phyloP scores from a whole-genome alignment of 2,113 vertebrate genomes.

The Bufo bufo region DNA sequence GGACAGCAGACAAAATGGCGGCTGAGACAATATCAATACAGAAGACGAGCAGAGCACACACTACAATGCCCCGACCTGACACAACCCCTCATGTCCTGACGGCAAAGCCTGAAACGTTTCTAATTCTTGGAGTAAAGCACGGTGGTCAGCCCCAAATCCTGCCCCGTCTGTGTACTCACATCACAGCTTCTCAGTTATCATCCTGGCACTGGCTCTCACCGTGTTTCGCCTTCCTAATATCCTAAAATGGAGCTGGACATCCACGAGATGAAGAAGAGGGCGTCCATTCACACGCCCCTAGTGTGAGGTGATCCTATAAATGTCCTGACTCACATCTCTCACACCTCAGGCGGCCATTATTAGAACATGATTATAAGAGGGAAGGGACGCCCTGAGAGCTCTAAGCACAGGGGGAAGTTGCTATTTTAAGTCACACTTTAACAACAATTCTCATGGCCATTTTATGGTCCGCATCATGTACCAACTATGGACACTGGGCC shows the following conservation, averaged over 20 bases:
- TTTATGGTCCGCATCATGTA: no score
- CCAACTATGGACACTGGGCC: neutral
- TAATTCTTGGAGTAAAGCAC: neutral
- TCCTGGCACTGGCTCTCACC: constrained; percentile 1
- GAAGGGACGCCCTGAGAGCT: neutral
- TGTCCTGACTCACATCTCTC: neutral
- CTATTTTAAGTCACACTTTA: neutral
- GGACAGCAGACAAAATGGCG: neutral
- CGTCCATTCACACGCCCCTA: neutral
- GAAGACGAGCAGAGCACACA: neutral
- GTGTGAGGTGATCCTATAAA: constrained; percentile 7
- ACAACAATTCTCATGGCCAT: no score
- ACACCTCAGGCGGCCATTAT: constrained; percentile 6
- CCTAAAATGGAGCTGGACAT: constrained; percentile 22
- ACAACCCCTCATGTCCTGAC: neutral
- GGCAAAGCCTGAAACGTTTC: neutral
- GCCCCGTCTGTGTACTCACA: neutral
- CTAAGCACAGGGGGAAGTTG: neutral
- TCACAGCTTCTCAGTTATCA: neutral
- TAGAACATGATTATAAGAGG: neutral
- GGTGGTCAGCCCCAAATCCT: neutral
- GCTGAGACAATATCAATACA: neutral
- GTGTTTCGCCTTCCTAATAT: neutral
- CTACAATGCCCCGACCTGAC: neutral
- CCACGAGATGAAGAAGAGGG: neutral